phyloP scores from a whole-genome alignment of 2,113 vertebrate genomes.

The Gallinago media region DNA sequence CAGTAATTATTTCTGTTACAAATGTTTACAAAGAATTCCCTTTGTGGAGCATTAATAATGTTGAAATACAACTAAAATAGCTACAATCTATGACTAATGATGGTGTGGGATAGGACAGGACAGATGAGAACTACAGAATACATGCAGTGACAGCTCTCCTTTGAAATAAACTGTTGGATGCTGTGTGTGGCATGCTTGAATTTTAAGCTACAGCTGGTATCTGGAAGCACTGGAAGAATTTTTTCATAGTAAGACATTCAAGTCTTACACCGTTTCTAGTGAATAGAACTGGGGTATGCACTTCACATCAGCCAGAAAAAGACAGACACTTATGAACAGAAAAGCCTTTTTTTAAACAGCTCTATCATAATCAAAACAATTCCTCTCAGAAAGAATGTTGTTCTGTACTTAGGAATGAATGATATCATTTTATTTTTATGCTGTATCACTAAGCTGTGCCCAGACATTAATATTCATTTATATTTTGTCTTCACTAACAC shows the following conservation, averaged over 20 bases:
- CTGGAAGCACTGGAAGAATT: not conserved
- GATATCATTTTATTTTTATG: not conserved
- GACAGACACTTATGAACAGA: not conserved
- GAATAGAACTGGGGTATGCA: not conserved
- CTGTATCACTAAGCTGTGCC: not conserved
- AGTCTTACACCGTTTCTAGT: not conserved
- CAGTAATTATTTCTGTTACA: not conserved
- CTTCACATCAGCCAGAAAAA: not conserved
- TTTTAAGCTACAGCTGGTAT: not conserved
- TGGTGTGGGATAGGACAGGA: not conserved
- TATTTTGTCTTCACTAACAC: not conserved
- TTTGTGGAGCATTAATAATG: not conserved
- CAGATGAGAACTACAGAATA: not conserved
- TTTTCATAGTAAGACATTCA: not conserved
- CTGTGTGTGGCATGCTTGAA: not conserved
- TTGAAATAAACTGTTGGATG: not conserved
- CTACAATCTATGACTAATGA: not conserved
- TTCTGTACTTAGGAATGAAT: not conserved
- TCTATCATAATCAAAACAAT: not conserved
- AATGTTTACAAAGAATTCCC: not conserved
- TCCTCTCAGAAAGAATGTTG: not conserved
- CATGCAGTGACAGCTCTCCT: not conserved
- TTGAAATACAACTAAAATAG: not conserved
- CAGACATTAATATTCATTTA: not conserved
- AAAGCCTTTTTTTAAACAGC: not conserved